Conservation (phyloP, 2,888 invertebrate genomes). For the Sarcophaga caerulescens region DNA sequence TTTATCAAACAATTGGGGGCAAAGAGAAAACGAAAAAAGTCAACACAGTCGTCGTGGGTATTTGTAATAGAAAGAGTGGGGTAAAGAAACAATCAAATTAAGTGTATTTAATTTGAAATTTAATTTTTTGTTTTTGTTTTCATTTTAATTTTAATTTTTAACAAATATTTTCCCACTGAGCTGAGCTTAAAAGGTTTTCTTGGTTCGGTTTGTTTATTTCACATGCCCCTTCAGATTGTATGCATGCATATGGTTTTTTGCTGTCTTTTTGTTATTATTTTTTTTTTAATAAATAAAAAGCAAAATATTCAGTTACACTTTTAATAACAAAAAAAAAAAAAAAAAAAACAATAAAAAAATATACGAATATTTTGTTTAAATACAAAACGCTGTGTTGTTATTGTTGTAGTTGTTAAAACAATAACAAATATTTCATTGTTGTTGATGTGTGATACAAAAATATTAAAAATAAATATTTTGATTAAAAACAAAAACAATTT, state of each 20-base stretch:
- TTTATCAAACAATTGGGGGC: not conserved
- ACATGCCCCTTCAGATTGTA: not conserved
- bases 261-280: not conserved
- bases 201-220: slow-evolving; percentile 38
- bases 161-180: not conserved
- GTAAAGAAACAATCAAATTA: not conserved
- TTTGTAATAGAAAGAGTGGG: no score
- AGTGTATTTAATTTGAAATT: slow-evolving; percentile 19
- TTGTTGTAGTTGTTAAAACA: not conserved
- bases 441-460: not conserved
- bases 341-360: no score
- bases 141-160: not conserved
- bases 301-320: not conserved
- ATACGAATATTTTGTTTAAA: no score
- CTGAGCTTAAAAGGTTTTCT: slow-evolving; percentile 18
- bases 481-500: not conserved
- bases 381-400: no score
- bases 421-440: not conserved
- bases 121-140: not conserved
- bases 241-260: no score
- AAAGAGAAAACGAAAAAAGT: slow-evolving; percentile 5
- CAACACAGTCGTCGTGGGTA: not conserved
- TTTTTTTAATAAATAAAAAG: not conserved
- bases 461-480: not conserved
- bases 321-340: not conserved